These are phyloP conservation scores for Allygus modestus DNA, from an alignment of 2,888 invertebrate genomes.

Conservation along the genomic window DNA sequence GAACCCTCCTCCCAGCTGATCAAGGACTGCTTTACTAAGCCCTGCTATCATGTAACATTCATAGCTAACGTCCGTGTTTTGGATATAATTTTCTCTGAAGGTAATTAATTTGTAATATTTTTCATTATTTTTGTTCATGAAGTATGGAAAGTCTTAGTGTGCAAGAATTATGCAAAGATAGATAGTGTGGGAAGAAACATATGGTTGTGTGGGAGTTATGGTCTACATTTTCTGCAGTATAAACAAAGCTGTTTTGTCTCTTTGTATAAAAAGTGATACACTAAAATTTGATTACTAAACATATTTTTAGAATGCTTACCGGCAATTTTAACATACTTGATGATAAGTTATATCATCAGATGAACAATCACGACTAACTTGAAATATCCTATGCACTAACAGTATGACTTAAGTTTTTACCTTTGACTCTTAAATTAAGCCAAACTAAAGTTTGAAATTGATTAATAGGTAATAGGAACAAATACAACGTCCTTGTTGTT, in stretches of 20 bases:
- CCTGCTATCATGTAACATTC: conserved; percentile 15
- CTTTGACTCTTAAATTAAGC: no score
- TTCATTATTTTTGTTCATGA: background rate
- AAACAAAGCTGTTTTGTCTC: background rate
- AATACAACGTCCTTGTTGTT: no score
- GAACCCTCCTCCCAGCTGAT: conserved; percentile 9
- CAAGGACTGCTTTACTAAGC: background rate
- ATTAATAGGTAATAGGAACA: no score
- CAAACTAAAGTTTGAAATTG: no score
- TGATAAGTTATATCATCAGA: no score
- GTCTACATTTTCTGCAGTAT: background rate
- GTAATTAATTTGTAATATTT: background rate
- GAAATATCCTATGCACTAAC: no score
- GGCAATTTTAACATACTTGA: no score
- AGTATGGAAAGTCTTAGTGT: background rate
- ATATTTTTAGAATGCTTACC: no score
- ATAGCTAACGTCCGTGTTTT: background rate
- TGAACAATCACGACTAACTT: no score
- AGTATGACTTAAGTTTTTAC: no score
- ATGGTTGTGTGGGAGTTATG: background rate
- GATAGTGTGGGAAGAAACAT: background rate
- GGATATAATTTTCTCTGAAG: background rate
- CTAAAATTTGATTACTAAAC: no score
- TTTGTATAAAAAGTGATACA: no score
- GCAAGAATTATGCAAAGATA: background rate